A percentile compares a stretch with the other conserved stretches of the same genome.
phyloP scores from a whole-genome alignment of 2,113 vertebrate genomes.

The Cariama cristata region DNA sequence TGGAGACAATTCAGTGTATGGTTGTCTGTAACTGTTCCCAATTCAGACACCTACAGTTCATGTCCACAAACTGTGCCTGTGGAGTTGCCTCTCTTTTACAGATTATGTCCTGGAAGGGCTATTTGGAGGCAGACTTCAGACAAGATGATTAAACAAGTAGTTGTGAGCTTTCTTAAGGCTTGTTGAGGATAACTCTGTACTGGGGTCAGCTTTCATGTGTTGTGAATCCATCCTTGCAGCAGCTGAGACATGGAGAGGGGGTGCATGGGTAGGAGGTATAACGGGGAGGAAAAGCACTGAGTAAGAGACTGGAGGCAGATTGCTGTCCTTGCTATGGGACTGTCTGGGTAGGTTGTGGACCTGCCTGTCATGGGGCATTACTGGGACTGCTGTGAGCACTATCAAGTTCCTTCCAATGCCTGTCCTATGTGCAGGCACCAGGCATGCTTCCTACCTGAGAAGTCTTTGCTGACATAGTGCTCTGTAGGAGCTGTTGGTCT shows the following conservation, averaged over 20 bases:
- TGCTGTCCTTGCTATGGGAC: not conserved
- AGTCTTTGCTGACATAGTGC: not conserved
- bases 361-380: not conserved
- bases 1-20: not conserved
- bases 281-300: rapidly evolving
- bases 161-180: not conserved
- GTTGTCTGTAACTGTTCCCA: not conserved
- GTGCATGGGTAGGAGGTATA: too few relatives aligned
- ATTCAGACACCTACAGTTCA: not conserved
- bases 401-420: too few relatives aligned
- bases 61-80: too few relatives aligned
- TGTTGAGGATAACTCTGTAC: rapidly evolving
- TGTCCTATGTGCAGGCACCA: rapidly evolving
- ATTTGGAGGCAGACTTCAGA: not conserved
- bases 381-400: not conserved
- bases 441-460: not conserved
- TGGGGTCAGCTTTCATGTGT: rapidly evolving
- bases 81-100: not conserved
- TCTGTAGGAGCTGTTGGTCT: not conserved
- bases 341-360: not conserved
- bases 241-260: not conserved
- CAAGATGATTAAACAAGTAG: not conserved
- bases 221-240: not conserved
- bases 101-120: not conserved
- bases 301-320: not conserved